phyloP scores from a whole-genome alignment of 2,113 vertebrate genomes.

The Pseudopipra pipra region DNA sequence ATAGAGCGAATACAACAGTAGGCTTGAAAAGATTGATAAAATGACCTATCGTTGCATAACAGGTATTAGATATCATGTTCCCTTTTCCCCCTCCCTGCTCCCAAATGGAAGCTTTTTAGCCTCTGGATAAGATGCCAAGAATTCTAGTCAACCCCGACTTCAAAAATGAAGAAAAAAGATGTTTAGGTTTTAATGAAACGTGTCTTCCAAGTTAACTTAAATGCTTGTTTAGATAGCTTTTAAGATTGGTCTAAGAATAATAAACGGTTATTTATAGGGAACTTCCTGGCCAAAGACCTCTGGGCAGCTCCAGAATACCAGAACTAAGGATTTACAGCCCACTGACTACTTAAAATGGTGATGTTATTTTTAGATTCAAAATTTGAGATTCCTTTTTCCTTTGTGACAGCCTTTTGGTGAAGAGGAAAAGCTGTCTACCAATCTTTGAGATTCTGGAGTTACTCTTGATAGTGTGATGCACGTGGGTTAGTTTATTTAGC shows the following conservation, averaged over 20 bases:
- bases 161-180: background rate
- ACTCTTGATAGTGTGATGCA: background rate
- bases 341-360: background rate
- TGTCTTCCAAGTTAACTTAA: background rate
- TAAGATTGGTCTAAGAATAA: slow-evolving; percentile 31
- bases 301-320: background rate
- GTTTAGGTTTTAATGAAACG: background rate
- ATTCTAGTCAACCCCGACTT: background rate
- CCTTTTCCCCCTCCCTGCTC: background rate
- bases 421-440: background rate
- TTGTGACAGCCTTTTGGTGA: background rate
- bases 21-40: slow-evolving; percentile 30
- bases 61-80: background rate
- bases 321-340: slow-evolving; percentile 11
- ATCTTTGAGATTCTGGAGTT: slow-evolving; percentile 12
- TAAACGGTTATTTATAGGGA: slow-evolving; percentile 23
- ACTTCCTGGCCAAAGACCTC: background rate
- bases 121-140: background rate
- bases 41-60: background rate
- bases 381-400: background rate
- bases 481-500: background rate
- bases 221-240: slow-evolving; percentile 47
- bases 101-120: background rate
- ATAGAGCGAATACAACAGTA: background rate
- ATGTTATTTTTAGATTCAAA: slow-evolving; percentile 22